Percentiles rank a stretch among this genome's conserved stretches.
phyloP scores from a whole-genome alignment of 2,888 invertebrate species.

The Drosophila buzzatii region DNA sequence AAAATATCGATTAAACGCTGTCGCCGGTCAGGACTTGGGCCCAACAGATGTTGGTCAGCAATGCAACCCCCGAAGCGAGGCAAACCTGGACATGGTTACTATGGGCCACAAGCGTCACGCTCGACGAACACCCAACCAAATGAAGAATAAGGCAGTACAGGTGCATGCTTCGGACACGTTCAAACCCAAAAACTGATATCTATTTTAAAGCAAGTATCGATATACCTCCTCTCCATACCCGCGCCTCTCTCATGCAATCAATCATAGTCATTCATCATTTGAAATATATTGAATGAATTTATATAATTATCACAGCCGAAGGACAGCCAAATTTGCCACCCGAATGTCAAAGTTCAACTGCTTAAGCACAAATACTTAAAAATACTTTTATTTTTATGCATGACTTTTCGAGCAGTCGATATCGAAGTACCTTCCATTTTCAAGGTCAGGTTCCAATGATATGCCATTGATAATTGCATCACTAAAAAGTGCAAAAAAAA shows the following conservation, averaged over 20 bases:
- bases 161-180: conserved; percentile 23
- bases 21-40: conserved; percentile 45
- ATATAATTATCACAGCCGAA: conserved; percentile 23
- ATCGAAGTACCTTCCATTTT: neutral
- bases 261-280: conserved; percentile 35
- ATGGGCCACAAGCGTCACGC: conserved; percentile 22
- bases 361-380: neutral
- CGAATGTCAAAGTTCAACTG: conserved; percentile 50
- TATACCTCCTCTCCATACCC: conserved; percentile 2
- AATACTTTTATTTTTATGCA: neutral
- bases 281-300: conserved; percentile 16
- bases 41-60: conserved; percentile 70
- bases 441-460: conserved; percentile 17
- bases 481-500: neutral
- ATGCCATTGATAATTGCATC: conserved; percentile 4
- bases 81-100: conserved; percentile 32
- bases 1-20: conserved; percentile 77
- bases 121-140: conserved; percentile 3
- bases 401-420: neutral
- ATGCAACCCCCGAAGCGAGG: conserved; percentile 54
- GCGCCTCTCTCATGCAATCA: conserved; percentile 41
- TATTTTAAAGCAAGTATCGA: conserved; percentile 3
- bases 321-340: conserved; percentile 17
- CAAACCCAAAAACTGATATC: neutral
- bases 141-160: conserved; percentile 15